Evolutionary conservation across 2,113 vertebrate species (phyloP).

Genomic region (Hymenochirus boettgeri): DNA sequence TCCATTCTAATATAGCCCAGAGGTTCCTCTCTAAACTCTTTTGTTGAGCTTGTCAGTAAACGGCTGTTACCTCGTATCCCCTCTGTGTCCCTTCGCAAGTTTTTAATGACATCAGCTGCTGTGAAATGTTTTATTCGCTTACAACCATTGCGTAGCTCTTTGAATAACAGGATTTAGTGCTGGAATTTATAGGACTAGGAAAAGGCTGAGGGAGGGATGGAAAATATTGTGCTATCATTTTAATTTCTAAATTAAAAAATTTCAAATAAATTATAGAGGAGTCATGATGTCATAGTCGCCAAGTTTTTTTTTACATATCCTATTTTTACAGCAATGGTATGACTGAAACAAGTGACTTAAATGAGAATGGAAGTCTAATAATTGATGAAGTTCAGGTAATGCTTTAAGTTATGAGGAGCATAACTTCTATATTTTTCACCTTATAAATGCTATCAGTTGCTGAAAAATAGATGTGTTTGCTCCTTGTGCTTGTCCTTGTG

Average conservation of each 20-base stretch:
- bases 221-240: conserved; percentile 13
- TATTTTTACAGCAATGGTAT: too few species aligned
- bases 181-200: not conserved
- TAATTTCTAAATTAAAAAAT: conserved; percentile 13
- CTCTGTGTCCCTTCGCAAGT: conserved; percentile 12
- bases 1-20: too few species aligned
- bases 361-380: too few species aligned
- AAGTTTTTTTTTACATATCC: too few species aligned
- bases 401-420: too few species aligned
- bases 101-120: conserved; percentile 32
- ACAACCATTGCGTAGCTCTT: conserved; percentile 1
- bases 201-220: conserved; percentile 9
- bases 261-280: conserved; percentile 9
- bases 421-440: too few species aligned
- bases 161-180: conserved; percentile 29
- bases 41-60: conserved; percentile 8
- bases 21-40: not conserved
- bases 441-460: too few species aligned
- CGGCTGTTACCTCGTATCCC: conserved; percentile 25
- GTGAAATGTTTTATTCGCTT: conserved; percentile 6
- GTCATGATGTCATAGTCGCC: too few species aligned
- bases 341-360: too few species aligned
- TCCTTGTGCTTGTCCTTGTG: too few species aligned
- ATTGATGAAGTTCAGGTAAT: too few species aligned
- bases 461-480: too few species aligned